Conservation (phyloP, 1,140 invertebrate genomes). For the Diabrotica undecimpunctata region DNA sequence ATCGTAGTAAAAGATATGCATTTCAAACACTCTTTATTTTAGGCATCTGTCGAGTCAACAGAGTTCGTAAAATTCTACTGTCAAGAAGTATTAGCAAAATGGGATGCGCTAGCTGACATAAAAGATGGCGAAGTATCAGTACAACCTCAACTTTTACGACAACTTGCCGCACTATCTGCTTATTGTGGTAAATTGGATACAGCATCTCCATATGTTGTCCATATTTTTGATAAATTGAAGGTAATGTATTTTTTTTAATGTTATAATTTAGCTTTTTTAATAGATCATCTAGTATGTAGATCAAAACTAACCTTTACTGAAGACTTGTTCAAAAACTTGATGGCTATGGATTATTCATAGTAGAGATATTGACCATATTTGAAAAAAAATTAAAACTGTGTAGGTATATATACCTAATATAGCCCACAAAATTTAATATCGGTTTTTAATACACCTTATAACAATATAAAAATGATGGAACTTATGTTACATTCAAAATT, state of each 20-base stretch:
- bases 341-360: no score
- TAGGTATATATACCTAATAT: no score
- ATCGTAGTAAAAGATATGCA: no score
- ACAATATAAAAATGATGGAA: no score
- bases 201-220: conserved; percentile 67
- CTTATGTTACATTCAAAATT: no score
- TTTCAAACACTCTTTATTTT: conserved; percentile 30
- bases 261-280: not conserved
- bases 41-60: conserved; percentile 85
- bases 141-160: conserved; percentile 79
- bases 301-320: no score
- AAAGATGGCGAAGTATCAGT: conserved; percentile 65
- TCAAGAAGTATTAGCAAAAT: conserved; percentile 73
- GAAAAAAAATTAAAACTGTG: no score
- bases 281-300: no score
- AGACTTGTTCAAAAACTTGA: no score
- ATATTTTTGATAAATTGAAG: conserved; percentile 74
- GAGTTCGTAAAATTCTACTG: conserved; percentile 85
- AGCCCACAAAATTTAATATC: no score
- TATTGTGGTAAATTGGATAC: conserved; percentile 74
- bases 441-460: no score
- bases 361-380: no score
- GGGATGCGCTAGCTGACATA: conserved; percentile 54
- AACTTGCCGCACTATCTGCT: conserved; percentile 80
- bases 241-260: conserved; percentile 52